Base-by-base conservation (phyloP, 2,888 invertebrate genomes). In the Drosophila cracens region DNA sequence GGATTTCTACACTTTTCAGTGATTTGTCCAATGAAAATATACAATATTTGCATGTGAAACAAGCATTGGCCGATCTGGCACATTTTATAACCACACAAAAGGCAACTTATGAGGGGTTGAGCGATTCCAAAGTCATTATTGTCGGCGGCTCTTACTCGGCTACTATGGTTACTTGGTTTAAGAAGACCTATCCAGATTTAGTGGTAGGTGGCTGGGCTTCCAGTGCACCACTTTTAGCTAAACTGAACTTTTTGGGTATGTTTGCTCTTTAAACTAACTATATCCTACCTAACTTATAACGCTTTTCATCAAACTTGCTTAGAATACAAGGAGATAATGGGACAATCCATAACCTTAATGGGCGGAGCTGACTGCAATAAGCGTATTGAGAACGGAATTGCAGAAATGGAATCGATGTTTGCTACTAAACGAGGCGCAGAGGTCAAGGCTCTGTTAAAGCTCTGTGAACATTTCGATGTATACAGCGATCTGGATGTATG, bases 111-210 rank as follows among this genome's bases (percentile, higher is more conserved):
- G 84, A 91, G 0, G 92, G 91, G 5, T 82, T 94, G 29, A 74
- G 80, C 29, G 86, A 94, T 21, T 93, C 94, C 6, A 93, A 92
- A 54, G 93, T 93, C 0, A 90, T 96, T 40, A 91, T 96, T 61
- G 95, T 95, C 76, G 96, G 96, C 2, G 95, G 95, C 0, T 96
- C 96, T 0, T 96, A 96, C 82, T 95, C 96, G 0, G 96, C 94
- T 0, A 95, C 95, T 69, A 95, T 96, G 95, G 96, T 94, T 25
- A 93, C 95, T 40, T 96, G 96, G 96, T 95, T 95, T 76, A 95
- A 95, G 81, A 93, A 94, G 74, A 92, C 94, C 29, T 96, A 96
- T 91, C 95, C 96, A 0, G 95, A 96, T 79, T 91, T 96, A 36
- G 94, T 94, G 0, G 90, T 90, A 13, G 96, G 95, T 0, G 94